Evolutionary conservation across 2,797 vertebrate genomes (phyloP).

Genomic region (Clarias platycephalus): DNA sequence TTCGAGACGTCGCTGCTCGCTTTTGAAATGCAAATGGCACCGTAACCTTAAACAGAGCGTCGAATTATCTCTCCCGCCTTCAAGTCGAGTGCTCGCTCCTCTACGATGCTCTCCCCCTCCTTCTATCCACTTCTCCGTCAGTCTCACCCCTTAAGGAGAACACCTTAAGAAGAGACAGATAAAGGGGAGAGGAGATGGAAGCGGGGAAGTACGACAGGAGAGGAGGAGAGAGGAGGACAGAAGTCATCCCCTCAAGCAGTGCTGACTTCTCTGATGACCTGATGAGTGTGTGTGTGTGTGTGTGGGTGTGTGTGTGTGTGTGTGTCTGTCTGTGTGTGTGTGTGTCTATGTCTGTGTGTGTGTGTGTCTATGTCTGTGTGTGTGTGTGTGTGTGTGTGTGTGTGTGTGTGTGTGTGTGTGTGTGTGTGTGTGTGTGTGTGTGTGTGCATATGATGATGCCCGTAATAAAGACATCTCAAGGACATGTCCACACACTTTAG

Average conservation of each 20-base stretch:
- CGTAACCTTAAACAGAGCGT: conserved; percentile 80
- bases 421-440: conserved; percentile 41
- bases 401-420: conserved; percentile 32
- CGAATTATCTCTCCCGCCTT: conserved; percentile 71
- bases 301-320: conserved; percentile 29
- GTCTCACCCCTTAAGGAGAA: conserved; percentile 65
- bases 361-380: too few species aligned
- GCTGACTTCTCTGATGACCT: conserved; percentile 65
- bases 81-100: conserved; percentile 61
- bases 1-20: conserved; percentile 57
- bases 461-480: conserved; percentile 83
- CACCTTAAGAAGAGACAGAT: conserved; percentile 69
- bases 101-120: conserved; percentile 8
- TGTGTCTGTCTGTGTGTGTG: conserved; percentile 35
- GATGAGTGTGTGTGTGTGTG: conserved; percentile 2
- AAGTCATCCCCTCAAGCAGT: conserved; percentile 54
- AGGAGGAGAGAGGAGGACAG: conserved; percentile 56
- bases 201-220: conserved; percentile 45
- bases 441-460: conserved; percentile 41
- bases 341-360: conserved; percentile 43
- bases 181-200: conserved; percentile 51
- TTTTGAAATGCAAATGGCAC: conserved; percentile 84
- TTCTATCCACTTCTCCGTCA: conserved; percentile 44
- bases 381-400: background rate
- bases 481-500: conserved; percentile 62